phyloP scores from a whole-genome alignment of 2,888 invertebrate species.

The Dioctria linearis region DNA sequence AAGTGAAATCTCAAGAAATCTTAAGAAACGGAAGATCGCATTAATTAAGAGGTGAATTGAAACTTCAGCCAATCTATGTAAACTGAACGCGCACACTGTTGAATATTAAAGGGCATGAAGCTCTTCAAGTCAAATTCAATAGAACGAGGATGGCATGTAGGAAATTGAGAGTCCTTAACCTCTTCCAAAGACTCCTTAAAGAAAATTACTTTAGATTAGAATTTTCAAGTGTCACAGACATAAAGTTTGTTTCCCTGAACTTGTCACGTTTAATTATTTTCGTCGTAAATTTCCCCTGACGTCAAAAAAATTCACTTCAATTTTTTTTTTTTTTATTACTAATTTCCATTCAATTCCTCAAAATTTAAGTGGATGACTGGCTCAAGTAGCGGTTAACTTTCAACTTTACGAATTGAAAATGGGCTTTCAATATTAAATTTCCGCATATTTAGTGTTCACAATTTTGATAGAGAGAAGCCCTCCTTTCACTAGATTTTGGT shows the following conservation, averaged over 20 bases:
- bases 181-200: not conserved
- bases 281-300: too few relatives aligned
- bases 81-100: not conserved
- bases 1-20: conserved; percentile 31
- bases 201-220: not conserved
- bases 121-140: conserved; percentile 30
- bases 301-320: too few relatives aligned
- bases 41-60: conserved; percentile 34
- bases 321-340: too few relatives aligned
- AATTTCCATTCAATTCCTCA: too few relatives aligned
- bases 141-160: not conserved
- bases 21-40: conserved; percentile 10
- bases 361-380: too few relatives aligned
- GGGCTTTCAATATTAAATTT: too few relatives aligned
- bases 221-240: too few relatives aligned
- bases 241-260: too few relatives aligned
- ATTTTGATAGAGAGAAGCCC: not conserved
- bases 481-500: not conserved
- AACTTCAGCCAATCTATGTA: conserved; percentile 6
- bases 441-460: not conserved
- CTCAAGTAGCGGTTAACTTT: too few relatives aligned
- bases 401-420: too few relatives aligned
- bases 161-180: conserved; percentile 26
- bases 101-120: conserved; percentile 3
- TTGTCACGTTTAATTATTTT: too few relatives aligned